Evolutionary conservation across 1,140 invertebrate species (phyloP).

Genomic region (Caerostris extrusa): DNA sequence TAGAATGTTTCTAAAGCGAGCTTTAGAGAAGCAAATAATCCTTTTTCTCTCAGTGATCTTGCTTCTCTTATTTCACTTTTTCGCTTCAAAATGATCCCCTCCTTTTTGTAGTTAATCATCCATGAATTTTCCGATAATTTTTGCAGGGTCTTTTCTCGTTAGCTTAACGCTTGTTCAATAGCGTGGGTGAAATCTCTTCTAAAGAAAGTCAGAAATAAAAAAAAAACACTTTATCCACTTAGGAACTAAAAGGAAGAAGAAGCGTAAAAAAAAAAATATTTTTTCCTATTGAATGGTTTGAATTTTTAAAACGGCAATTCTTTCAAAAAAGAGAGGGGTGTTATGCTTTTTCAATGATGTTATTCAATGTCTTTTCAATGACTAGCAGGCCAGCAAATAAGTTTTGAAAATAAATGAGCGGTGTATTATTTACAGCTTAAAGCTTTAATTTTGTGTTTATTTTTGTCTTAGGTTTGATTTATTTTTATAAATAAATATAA

Average conservation of each 20-base stretch:
- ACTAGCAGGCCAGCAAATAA: slow-evolving; percentile 29
- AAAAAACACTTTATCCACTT: slow-evolving; percentile 29
- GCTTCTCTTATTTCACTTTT: slow-evolving; percentile 7
- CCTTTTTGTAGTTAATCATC: slow-evolving; percentile 61
- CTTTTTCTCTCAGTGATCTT: not conserved
- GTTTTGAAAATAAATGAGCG: slow-evolving; percentile 34
- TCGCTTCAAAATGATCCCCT: slow-evolving; percentile 42
- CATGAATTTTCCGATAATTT: slow-evolving; percentile 69
- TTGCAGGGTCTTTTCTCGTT: slow-evolving; percentile 57
- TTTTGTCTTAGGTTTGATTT: not conserved
- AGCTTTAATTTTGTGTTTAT: not conserved
- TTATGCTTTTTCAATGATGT: slow-evolving; percentile 60
- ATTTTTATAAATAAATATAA: not conserved
- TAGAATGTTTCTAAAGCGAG: not conserved
- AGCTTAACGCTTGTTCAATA: slow-evolving; percentile 74
- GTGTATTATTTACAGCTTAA: not conserved
- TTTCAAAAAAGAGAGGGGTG: not conserved
- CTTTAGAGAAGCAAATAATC: not conserved
- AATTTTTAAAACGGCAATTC: slow-evolving; percentile 9
- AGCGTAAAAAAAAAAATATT: slow-evolving; percentile 33
- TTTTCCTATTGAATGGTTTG: slow-evolving; percentile 45
- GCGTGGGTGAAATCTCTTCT: slow-evolving; percentile 48
- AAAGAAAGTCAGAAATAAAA: slow-evolving; percentile 20
- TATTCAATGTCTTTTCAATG: slow-evolving; percentile 66
- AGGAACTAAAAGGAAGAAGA: slow-evolving; percentile 18